A percentile compares a stretch with the other conserved stretches of the same genome.
Evolutionary conservation across 2,113 vertebrate genomes (phyloP).

Genomic region (Larimichthys polyactis): DNA sequence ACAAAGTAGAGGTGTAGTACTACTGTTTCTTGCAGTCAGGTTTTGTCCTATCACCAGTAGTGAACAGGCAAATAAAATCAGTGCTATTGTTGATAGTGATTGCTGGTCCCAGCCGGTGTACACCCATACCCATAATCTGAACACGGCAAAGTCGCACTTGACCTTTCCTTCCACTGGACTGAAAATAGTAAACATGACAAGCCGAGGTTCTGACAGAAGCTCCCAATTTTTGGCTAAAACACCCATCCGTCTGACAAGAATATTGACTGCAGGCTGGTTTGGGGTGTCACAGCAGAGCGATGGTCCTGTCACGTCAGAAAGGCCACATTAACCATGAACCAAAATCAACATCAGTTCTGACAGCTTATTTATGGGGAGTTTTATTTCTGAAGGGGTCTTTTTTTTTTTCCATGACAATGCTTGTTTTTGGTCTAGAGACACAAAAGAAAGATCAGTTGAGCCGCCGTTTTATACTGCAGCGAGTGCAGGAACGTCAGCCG

Average conservation of each 20-base stretch:
- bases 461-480: conserved; percentile 35
- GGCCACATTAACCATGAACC: conserved; percentile 52
- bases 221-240: conserved; percentile 44
- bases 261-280: conserved; percentile 52
- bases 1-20: not conserved
- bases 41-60: not conserved
- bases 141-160: conserved; percentile 4
- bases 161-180: conserved; percentile 36
- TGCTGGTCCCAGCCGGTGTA: not conserved
- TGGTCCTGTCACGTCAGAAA: conserved; percentile 39
- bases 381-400: conserved; percentile 12
- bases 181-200: conserved; percentile 47
- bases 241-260: conserved; percentile 30
- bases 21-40: not conserved
- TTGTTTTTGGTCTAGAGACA: conserved; percentile 47
- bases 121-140: conserved; percentile 14
- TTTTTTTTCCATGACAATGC: conserved; percentile 24
- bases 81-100: conserved; percentile 22
- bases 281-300: conserved; percentile 38
- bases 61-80: conserved; percentile 18
- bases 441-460: conserved; percentile 40
- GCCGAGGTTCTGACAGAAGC: conserved; percentile 45
- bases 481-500: conserved; percentile 34
- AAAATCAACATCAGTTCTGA: conserved; percentile 59
- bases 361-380: conserved; percentile 38